Percentiles rank a stretch among this genome's conserved stretches.
Evolutionary conservation across 1,140 invertebrate species (phyloP).

Genomic region (Propsilocerus akamusi): DNA sequence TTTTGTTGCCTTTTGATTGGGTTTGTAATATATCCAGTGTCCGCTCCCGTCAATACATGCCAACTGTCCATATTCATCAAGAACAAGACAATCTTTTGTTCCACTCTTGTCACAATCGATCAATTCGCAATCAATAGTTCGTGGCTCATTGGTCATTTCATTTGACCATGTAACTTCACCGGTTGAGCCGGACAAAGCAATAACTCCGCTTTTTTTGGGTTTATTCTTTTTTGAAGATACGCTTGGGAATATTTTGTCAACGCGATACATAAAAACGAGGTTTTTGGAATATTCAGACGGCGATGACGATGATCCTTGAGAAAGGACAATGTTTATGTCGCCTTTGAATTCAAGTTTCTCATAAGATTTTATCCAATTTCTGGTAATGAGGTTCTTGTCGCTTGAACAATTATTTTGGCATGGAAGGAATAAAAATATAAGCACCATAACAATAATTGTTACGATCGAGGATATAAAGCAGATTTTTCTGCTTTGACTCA

Average conservation of each 20-base stretch:
- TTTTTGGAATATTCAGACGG: slow-evolving; percentile 40
- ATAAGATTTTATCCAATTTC: slow-evolving; percentile 49
- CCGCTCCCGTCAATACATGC: slow-evolving; percentile 48
- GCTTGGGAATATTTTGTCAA: slow-evolving; percentile 33
- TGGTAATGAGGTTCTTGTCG: slow-evolving; percentile 19
- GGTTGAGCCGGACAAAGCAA: slow-evolving; percentile 37
- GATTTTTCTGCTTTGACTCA: neutral
- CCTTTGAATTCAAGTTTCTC: slow-evolving; percentile 52
- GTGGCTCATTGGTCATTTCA: slow-evolving; percentile 37
- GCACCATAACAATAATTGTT: neutral
- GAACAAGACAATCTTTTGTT: slow-evolving; percentile 48
- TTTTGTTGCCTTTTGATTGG: slow-evolving; percentile 26
- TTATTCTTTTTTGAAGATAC: slow-evolving; percentile 20
- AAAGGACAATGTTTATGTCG: slow-evolving; percentile 45
- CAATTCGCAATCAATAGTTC: slow-evolving; percentile 44
- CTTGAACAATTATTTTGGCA: neutral
- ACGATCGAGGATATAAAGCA: neutral
- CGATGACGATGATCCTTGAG: no score
- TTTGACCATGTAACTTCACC: slow-evolving; percentile 44
- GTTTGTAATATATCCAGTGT: slow-evolving; percentile 34
- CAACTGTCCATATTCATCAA: slow-evolving; percentile 43
- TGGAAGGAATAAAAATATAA: neutral
- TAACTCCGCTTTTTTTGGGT: slow-evolving; percentile 28
- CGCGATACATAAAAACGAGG: slow-evolving; percentile 47
- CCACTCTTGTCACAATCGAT: slow-evolving; percentile 48